Evolutionary conservation across 2,888 invertebrate genomes (phyloP), one percentile per base, ranked within the genome.

Genomic region (Hoplodrina blanda): DNA sequence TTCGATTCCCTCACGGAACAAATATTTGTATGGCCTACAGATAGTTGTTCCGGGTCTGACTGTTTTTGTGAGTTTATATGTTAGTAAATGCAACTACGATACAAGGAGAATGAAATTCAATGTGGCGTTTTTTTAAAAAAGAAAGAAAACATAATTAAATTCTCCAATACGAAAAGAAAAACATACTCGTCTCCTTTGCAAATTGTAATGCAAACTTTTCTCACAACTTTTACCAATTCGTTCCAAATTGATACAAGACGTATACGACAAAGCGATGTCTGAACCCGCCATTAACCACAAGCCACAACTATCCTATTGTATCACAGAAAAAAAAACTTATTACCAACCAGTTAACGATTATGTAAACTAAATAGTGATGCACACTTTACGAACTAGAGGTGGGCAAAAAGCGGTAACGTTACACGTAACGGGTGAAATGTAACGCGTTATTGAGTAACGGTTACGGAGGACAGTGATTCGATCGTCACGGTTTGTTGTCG

Each of bases 371-470:
- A 68, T 69, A 83, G 74, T 78, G 77, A 81, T 85, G 83, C 71
- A 62, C 67, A 65, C 49, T 76, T 63, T 57, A 59, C 54, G 46
- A 53, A 62, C 49, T 55, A 76, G 71, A 60, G 33, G 10, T 54
- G 53, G 46, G 64, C 56, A 79, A 78, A 78, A 78, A 78, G 72
- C 65, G 50, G 64, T 77, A 79, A 73, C 63, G 66, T 73, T 73
- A 69, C 50, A 75, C 76, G 81, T 76, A 76, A 76, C 82, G 71
- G 81, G 85, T 87, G 81, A 89, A 86, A 80, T 82, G 79, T 83
- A 87, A 82, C 81, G 81, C 87, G 86, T 85, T 88, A 90, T 91
- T 91, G 82, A 82, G 84, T 90, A 91, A 91, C 82, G 52, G 88
- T 89, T 89, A 88, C 88, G 83, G 85, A 83, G 85, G 82, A 84